phyloP scores from a whole-genome alignment of 2,113 vertebrate species.

The Coracopsis vasa region DNA sequence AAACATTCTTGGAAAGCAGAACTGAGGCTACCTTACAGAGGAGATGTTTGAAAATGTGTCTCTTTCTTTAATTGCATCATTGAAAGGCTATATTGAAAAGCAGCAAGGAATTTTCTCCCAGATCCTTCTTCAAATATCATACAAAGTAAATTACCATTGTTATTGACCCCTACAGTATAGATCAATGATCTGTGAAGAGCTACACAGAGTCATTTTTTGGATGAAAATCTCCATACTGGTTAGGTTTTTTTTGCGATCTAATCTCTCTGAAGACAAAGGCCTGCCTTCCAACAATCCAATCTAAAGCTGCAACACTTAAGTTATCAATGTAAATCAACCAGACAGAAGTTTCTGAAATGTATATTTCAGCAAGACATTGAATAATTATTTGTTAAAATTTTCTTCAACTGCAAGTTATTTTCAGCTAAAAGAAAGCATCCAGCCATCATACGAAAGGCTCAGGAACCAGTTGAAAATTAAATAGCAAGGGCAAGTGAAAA shows the following conservation, averaged over 20 bases:
- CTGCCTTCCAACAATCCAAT: background rate
- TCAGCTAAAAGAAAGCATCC: background rate
- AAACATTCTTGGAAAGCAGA: constrained; percentile 40
- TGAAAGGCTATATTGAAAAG: background rate
- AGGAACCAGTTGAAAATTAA: background rate
- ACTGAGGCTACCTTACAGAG: background rate
- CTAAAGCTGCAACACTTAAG: background rate
- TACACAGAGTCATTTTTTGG: background rate
- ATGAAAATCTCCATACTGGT: background rate
- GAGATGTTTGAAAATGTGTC: background rate
- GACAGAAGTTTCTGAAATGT: background rate
- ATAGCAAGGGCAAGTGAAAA: background rate
- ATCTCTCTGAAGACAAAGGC: background rate
- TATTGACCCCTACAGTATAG: background rate
- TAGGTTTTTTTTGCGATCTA: background rate
- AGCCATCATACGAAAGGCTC: background rate
- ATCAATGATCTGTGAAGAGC: background rate
- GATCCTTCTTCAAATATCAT: background rate
- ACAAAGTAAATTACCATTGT: background rate
- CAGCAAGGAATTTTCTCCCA: background rate
- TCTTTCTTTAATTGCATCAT: background rate
- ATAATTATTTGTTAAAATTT: background rate
- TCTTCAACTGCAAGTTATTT: background rate
- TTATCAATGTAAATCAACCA: background rate
- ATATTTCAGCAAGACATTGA: background rate